Evolutionary conservation across 2,888 invertebrate species (phyloP).

Genomic region (Nemapogon koenigi): DNA sequence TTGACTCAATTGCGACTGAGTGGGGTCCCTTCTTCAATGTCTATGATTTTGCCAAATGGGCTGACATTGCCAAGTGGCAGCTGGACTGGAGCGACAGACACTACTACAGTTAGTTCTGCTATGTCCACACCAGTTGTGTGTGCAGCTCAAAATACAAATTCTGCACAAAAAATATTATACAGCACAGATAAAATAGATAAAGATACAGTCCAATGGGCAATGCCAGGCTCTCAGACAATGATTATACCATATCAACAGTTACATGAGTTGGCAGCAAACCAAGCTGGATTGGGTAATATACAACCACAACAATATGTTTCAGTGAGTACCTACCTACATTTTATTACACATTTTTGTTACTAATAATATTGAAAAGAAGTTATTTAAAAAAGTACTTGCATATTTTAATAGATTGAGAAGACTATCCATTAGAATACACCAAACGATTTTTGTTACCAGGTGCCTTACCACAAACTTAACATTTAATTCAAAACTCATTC

Average conservation of each 20-base stretch:
- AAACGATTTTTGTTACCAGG: no score
- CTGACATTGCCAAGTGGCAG: constrained; percentile 45
- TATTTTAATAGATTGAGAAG: no score
- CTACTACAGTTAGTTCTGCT: constrained; percentile 51
- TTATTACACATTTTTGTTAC: not conserved
- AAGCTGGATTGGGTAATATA: constrained; percentile 38
- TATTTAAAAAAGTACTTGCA: no score
- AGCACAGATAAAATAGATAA: constrained; percentile 51
- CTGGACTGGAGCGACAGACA: constrained; percentile 35
- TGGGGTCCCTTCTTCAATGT: constrained; percentile 55
- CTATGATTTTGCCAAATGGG: constrained; percentile 53
- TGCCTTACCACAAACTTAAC: no score
- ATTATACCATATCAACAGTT: constrained; percentile 54
- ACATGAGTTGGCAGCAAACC: constrained; percentile 43
- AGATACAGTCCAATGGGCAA: constrained; percentile 50
- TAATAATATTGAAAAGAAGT: not conserved
- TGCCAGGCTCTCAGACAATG: constrained; percentile 57
- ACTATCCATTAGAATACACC: no score
- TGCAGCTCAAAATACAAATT: constrained; percentile 48
- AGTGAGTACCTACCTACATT: constrained; percentile 29
- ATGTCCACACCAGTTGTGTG: constrained; percentile 52
- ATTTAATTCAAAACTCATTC: no score
- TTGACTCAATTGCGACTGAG: constrained; percentile 48
- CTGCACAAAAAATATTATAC: constrained; percentile 50
- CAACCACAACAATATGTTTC: constrained; percentile 56